Conservation (phyloP, 64 coral and sea anemone genomes). For the Stylophora pistillata region DNA sequence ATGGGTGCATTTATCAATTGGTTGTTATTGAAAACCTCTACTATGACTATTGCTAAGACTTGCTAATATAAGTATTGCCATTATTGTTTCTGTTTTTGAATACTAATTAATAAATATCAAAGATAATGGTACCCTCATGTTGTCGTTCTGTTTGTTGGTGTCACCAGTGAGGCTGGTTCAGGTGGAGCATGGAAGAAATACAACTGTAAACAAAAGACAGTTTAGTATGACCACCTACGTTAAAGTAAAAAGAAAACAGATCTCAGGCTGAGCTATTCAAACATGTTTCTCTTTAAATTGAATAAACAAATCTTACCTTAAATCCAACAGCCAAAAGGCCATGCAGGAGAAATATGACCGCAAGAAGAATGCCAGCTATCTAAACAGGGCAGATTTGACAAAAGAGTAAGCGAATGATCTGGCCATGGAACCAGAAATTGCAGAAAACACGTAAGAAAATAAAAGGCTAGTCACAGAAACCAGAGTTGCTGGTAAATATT, state of each 20-base stretch:
- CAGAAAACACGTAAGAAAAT: not conserved
- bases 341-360: constrained; percentile 48
- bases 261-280: too few species aligned
- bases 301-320: constrained; percentile 15
- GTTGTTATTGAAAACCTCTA: too few species aligned
- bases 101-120: not conserved
- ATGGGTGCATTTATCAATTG: too few species aligned
- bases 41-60: too few species aligned
- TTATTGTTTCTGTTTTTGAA: too few species aligned
- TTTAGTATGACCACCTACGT: not conserved
- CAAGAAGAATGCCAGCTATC: constrained; percentile 26
- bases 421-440: not conserved
- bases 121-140: not conserved
- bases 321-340: constrained; percentile 69
- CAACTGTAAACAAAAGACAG: not conserved
- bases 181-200: constrained; percentile 7
- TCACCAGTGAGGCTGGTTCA: not conserved
- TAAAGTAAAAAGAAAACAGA: not conserved
- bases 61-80: too few species aligned
- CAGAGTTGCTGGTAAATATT: not conserved
- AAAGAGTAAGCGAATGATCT: not conserved
- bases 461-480: not conserved
- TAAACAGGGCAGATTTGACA: not conserved
- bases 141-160: not conserved
- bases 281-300: too few species aligned